Percentiles rank a stretch among this genome's conserved stretches.
Conservation (phyloP, 2,113 vertebrate genomes). For the Felis chaus region DNA sequence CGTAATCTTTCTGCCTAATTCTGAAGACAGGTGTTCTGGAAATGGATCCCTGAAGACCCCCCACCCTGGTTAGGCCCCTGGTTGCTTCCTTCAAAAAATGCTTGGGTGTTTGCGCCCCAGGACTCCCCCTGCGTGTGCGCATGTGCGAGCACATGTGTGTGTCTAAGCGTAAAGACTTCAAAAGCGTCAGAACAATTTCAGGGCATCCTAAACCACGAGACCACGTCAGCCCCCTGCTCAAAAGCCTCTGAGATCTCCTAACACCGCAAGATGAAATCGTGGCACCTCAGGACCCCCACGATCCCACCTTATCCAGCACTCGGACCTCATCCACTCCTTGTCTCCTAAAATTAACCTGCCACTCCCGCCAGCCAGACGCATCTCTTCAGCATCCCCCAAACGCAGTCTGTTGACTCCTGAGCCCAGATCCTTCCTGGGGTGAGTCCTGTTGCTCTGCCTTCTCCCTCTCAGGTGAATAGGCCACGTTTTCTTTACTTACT, state of each 20-base stretch:
- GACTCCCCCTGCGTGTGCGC: background rate
- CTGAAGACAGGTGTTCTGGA: background rate
- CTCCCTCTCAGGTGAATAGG: background rate
- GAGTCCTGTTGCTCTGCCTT: background rate
- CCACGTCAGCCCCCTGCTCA: background rate
- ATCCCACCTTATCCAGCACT: background rate
- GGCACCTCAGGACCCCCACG: background rate
- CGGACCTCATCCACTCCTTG: background rate
- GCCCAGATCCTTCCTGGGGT: background rate
- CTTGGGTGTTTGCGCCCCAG: background rate
- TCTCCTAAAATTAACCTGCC: background rate
- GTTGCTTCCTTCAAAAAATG: background rate
- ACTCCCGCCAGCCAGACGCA: background rate
- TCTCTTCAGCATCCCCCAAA: background rate
- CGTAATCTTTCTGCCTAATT: background rate
- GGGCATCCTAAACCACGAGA: background rate
- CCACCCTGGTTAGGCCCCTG: background rate
- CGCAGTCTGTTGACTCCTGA: accelerated
- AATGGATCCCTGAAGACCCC: background rate
- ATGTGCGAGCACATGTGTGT: background rate
- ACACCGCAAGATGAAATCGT: background rate
- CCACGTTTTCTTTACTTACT: too few species aligned
- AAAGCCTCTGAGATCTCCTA: background rate
- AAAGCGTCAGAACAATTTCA: background rate
- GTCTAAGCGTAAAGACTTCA: background rate